These are phyloP conservation scores for Alcedo quadribrachys DNA, from an alignment of 2,797 vertebrate genomes.

Conservation along the genomic window DNA sequence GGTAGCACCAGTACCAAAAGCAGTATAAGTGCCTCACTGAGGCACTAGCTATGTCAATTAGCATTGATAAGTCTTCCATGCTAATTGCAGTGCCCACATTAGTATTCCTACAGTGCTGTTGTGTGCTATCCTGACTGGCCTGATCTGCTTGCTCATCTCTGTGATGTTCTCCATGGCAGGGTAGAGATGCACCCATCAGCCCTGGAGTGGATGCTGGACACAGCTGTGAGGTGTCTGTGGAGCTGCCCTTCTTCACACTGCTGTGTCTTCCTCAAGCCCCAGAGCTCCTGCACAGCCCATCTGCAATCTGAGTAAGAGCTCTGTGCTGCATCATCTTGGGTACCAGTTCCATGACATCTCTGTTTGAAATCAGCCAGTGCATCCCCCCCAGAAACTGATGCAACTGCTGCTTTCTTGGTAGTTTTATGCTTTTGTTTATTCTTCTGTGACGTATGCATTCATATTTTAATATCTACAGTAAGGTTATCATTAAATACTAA, in stretches of 20 bases:
- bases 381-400: neutral
- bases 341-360: neutral
- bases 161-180: no score
- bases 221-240: neutral
- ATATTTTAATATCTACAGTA: neutral
- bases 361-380: neutral
- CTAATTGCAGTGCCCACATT: neutral
- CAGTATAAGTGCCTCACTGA: neutral
- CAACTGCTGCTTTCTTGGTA: neutral
- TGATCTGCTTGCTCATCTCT: neutral
- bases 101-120: neutral
- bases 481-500: neutral
- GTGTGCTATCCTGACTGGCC: neutral
- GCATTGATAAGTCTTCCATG: neutral
- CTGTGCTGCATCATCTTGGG: neutral
- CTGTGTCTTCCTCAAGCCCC: neutral
- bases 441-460: neutral
- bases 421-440: neutral
- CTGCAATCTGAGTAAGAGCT: neutral
- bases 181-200: rapidly evolving
- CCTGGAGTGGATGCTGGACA: neutral
- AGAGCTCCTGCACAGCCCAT: rapidly evolving
- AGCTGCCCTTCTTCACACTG: neutral
- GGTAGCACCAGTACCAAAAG: neutral
- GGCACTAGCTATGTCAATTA: neutral